Base-by-base conservation (phyloP, 2,797 vertebrate species). In the Chaetodon trifasciatus region DNA sequence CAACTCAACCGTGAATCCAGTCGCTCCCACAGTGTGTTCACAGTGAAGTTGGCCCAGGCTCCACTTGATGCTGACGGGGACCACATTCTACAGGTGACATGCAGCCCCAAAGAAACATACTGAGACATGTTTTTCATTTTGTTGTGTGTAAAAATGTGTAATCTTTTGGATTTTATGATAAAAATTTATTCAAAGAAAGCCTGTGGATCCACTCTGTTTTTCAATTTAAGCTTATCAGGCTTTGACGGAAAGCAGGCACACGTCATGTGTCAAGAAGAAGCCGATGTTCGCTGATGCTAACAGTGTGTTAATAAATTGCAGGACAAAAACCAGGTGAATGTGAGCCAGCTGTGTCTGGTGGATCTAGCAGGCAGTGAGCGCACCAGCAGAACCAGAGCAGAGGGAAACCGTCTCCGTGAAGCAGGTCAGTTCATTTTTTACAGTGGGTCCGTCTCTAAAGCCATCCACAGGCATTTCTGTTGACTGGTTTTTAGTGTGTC, bases 351-450 rank as follows among this genome's bases (percentile, higher is more conserved):
- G 74, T 99, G 97, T 76, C 90, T 99, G 84, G 98, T 99, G 21
- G 98, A 99, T 92, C 94, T 99, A 78, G 98, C 98, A 15, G 98
- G 98, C 56, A 99, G 98, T 4, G 98, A 99, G 72, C 97, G 98
- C 85, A 99, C 97, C 50, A 98, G 96, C 73, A 94, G 98, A 86
- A 99, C 98, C 28, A 96, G 96, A 93, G 98, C 98, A 0, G 97
- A 99, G 89, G 98, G 98, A 24, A 99, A 82, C 90, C 92, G 98
- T n/a, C 89, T 99, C 17, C 95, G 98, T 24, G 98, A 99, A 94
- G 98, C 98, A 91, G 98, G 98, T 98, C 84, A 6, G 88, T 64
- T 63, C 10, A 44, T 44, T 13, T 44, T 13, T 58, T 1, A 1
- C 15, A 40, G 28, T 44, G 13, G 13, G 2, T 50, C 39, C 16